Evolutionary conservation across 2,113 vertebrate species (phyloP).

Genomic region (Caranx ignobilis): DNA sequence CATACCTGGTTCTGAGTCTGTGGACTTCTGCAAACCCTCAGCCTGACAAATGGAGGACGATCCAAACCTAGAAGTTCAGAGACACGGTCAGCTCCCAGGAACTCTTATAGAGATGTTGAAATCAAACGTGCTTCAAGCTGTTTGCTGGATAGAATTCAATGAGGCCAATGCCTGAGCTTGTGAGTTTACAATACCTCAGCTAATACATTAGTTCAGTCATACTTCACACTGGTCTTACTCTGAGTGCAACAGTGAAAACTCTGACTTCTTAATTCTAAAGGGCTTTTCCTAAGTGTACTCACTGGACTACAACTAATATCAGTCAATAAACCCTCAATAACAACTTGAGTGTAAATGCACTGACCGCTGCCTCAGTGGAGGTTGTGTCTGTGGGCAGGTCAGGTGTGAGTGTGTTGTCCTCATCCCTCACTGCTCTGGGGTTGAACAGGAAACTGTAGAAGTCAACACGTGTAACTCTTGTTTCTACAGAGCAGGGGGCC

Average conservation of each 20-base stretch:
- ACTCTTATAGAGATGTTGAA: not conserved
- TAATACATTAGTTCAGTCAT: not conserved
- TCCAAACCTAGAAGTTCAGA: not conserved
- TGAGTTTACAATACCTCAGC: not conserved
- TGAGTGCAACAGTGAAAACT: not conserved
- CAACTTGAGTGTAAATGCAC: constrained; percentile 43
- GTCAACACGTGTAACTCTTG: constrained; percentile 56
- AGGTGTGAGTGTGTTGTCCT: constrained; percentile 79
- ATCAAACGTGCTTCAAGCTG: not conserved
- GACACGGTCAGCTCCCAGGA: not conserved
- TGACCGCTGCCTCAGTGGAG: constrained; percentile 86
- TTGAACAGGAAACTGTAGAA: constrained; percentile 77
- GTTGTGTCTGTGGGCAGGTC: constrained; percentile 85
- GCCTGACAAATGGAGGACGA: not conserved
- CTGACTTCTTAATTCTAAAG: constrained; percentile 24
- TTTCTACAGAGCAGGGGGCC: constrained; percentile 44
- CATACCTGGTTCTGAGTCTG: too few species aligned
- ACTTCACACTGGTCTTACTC: not conserved
- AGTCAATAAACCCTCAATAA: constrained; percentile 74
- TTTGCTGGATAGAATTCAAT: not conserved
- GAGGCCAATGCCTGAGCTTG: not conserved
- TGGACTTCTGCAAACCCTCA: too few species aligned
- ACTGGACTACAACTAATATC: constrained; percentile 18
- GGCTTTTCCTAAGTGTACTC: constrained; percentile 4
- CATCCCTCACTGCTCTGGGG: constrained; percentile 84